Conservation (phyloP, 2,797 vertebrate genomes). For the Denticeps clupeoides region DNA sequence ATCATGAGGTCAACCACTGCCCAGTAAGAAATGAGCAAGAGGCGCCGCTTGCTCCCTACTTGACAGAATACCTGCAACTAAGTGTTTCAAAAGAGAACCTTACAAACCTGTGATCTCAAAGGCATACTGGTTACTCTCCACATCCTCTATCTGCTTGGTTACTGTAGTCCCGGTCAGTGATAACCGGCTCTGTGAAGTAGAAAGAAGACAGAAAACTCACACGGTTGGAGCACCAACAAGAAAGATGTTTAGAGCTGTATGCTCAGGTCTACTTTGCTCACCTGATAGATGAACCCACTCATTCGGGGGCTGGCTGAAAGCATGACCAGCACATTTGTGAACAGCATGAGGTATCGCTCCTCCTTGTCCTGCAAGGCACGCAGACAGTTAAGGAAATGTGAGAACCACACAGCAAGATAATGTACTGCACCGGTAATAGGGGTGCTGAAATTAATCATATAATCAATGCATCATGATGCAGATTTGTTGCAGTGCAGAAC, state of each 20-base stretch:
- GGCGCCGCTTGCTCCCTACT: background rate
- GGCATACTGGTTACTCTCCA: slow-evolving; percentile 62
- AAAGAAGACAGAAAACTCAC: background rate
- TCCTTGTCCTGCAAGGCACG: slow-evolving; percentile 75
- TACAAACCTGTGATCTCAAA: slow-evolving; percentile 89
- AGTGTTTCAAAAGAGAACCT: background rate
- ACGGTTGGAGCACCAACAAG: too few species aligned
- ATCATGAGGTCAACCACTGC: too few species aligned
- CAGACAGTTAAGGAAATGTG: too few species aligned
- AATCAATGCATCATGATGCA: too few species aligned
- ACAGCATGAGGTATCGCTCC: slow-evolving; percentile 88
- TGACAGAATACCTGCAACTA: background rate
- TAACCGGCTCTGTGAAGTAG: slow-evolving; percentile 66
- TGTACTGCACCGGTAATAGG: too few species aligned
- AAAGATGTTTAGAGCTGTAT: background rate
- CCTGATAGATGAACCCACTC: slow-evolving; percentile 98
- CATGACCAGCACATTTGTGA: slow-evolving; percentile 79
- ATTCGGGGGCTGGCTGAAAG: slow-evolving; percentile 91
- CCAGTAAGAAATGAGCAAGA: too few species aligned
- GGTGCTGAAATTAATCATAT: too few species aligned
- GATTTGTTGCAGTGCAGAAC: too few species aligned
- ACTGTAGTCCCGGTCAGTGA: slow-evolving; percentile 74
- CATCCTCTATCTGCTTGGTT: slow-evolving; percentile 70
- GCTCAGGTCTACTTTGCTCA: slow-evolving; percentile 31
- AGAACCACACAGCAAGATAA: too few species aligned